Conservation (phyloP, 2,797 vertebrate species). For the Enteromius viviparus region DNA sequence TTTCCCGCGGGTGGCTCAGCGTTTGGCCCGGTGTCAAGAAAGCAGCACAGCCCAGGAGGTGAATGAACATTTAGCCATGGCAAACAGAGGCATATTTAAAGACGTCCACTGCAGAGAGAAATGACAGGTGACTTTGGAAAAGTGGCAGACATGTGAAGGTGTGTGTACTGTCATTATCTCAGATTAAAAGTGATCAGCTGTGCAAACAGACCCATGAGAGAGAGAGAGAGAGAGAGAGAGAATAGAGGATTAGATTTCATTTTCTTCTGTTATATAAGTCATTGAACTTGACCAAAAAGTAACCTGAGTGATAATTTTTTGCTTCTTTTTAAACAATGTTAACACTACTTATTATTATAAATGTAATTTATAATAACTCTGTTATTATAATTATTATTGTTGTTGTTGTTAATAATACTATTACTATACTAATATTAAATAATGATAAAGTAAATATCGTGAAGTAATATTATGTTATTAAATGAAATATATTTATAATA, state of each 20-base stretch:
- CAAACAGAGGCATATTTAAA: constrained; percentile 65
- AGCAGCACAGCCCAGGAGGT: constrained; percentile 46
- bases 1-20: not conserved
- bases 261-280: not conserved
- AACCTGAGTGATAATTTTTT: not conserved
- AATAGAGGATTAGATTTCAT: not conserved
- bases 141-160: not conserved
- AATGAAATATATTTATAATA: too few species aligned
- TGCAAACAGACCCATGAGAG: constrained; percentile 3
- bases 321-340: not conserved
- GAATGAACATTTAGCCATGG: constrained; percentile 58
- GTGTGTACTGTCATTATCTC: constrained; percentile 16
- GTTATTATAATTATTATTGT: not conserved
- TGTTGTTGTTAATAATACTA: too few species aligned
- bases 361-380: not conserved
- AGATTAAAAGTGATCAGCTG: constrained; percentile 10
- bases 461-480: too few species aligned
- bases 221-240: not conserved
- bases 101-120: constrained; percentile 34
- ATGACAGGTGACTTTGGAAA: constrained; percentile 5
- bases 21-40: constrained; percentile 29
- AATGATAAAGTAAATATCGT: too few species aligned
- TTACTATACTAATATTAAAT: too few species aligned
- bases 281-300: not conserved
- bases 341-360: not conserved